Conservation (phyloP, 2,113 vertebrate species). For the Microcebus lehilahytsara region DNA sequence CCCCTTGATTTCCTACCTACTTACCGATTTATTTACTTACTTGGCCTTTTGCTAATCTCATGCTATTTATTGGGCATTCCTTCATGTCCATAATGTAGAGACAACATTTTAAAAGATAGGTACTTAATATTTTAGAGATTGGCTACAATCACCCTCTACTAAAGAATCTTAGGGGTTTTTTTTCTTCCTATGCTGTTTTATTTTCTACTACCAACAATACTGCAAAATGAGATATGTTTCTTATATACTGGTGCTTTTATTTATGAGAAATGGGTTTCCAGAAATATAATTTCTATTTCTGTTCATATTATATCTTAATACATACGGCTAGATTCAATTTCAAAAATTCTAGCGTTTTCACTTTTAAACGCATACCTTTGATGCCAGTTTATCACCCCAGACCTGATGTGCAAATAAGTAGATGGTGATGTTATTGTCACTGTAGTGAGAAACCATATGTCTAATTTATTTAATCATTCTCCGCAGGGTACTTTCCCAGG, state of each 20-base stretch:
- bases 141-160: background rate
- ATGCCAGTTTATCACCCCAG: background rate
- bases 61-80: background rate
- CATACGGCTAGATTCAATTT: background rate
- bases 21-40: background rate
- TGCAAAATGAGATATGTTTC: background rate
- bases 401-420: background rate
- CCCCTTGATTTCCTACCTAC: background rate
- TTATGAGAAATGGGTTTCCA: conserved; percentile 24
- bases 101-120: background rate
- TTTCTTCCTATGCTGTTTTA: background rate
- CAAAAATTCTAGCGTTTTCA: background rate
- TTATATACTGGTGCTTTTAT: background rate
- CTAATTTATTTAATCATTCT: conserved; percentile 18
- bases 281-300: background rate
- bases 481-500: background rate
- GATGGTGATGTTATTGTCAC: background rate
- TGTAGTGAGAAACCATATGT: background rate
- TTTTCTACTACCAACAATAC: background rate
- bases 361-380: background rate
- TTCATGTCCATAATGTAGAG: background rate
- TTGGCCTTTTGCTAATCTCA: background rate
- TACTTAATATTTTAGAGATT: background rate
- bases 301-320: background rate
- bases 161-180: background rate